A percentile compares a stretch with the other conserved stretches of the same genome.
Conservation (phyloP, 1,140 invertebrate genomes). For the Trichogramma pretiosum region DNA sequence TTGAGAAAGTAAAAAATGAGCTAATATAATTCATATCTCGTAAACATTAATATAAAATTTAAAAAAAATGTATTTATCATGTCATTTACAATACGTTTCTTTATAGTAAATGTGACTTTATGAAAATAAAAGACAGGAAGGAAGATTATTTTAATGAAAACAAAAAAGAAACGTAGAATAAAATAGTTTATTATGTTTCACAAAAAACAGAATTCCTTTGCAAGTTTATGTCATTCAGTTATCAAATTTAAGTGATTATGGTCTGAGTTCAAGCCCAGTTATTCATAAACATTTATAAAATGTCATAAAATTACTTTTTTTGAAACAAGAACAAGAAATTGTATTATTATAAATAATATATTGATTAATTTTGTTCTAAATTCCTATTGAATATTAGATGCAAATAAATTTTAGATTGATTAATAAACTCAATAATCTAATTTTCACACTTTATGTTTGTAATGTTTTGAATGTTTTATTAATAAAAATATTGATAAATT, state of each 20-base stretch:
- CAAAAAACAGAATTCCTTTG: conserved; percentile 43
- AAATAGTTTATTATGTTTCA: conserved; percentile 48
- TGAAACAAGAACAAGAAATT: conserved; percentile 4
- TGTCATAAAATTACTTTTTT: no score
- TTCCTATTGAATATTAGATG: conserved; percentile 9
- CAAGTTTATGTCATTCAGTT: conserved; percentile 39
- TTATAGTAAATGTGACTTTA: conserved; percentile 19
- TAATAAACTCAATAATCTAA: no score
- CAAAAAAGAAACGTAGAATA: conserved; percentile 33
- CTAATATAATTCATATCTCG: conserved; percentile 41
- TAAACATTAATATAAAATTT: conserved; percentile 30
- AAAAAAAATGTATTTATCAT: conserved; percentile 22
- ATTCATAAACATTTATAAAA: no score
- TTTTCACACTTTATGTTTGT: conserved; percentile 5
- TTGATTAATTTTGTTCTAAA: conserved; percentile 3
- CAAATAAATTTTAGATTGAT: neutral
- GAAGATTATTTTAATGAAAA: conserved; percentile 8
- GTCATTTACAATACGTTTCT: conserved; percentile 41
- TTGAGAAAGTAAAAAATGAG: conserved; percentile 30
- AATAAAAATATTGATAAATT: no score
- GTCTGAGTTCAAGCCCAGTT: conserved; percentile 21
- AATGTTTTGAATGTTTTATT: no score
- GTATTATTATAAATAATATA: conserved; percentile 4
- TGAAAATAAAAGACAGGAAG: conserved; percentile 2
- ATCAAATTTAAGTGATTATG: no score